Conservation (phyloP, 2,797 vertebrate genomes). For the Orientallactaga sibirica region DNA sequence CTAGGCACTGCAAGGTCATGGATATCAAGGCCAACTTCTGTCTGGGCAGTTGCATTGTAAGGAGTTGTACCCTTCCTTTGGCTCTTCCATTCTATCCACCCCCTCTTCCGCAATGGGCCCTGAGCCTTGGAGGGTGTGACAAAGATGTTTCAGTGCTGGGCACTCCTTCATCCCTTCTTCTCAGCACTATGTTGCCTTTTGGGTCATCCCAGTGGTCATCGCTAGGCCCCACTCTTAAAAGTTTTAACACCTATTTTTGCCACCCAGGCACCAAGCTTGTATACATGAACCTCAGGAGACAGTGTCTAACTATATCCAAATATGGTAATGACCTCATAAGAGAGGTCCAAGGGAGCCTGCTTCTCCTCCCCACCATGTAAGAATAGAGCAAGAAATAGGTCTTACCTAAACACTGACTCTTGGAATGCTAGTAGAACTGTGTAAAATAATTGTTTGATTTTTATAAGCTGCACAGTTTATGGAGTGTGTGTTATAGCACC, state of each 20-base stretch:
- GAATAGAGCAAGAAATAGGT: neutral
- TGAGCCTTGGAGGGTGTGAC: too few relatives aligned
- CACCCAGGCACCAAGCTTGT: neutral
- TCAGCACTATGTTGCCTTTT: too few relatives aligned
- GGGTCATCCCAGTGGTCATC: too few relatives aligned
- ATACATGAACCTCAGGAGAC: neutral
- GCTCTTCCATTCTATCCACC: too few relatives aligned
- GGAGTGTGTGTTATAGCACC: neutral
- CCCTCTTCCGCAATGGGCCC: too few relatives aligned
- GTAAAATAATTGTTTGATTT: neutral
- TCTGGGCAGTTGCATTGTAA: too few relatives aligned
- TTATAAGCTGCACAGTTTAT: neutral
- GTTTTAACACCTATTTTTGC: neutral
- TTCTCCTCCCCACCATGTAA: neutral
- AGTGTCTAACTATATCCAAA: too few relatives aligned
- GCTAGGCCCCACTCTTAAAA: neutral
- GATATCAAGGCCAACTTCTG: too few relatives aligned
- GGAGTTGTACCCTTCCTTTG: too few relatives aligned
- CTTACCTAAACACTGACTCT: neutral
- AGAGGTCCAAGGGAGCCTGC: neutral
- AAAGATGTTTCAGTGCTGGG: too few relatives aligned
- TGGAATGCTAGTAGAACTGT: neutral
- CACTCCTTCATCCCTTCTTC: too few relatives aligned
- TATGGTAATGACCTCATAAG: neutral
- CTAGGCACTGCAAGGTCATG: too few relatives aligned